Evolutionary conservation across 35 echinoderm and acorn worm genomes (phyloP).

Genomic region (Acanthaster planci): DNA sequence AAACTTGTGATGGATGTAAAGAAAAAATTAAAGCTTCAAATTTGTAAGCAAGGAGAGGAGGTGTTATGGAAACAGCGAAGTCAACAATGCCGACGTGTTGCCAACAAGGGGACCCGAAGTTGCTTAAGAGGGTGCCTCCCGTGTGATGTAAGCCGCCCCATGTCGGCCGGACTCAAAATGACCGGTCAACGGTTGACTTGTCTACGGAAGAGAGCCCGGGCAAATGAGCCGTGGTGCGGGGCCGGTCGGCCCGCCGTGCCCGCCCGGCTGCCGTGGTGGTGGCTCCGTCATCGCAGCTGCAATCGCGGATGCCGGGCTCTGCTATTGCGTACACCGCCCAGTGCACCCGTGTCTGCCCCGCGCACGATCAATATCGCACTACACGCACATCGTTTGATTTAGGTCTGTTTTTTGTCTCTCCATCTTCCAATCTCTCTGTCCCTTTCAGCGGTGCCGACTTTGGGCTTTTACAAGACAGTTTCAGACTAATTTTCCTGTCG

Average conservation of each 20-base stretch:
- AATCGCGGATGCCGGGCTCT: not conserved
- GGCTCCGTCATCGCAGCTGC: constrained; percentile 5
- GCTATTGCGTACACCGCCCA: not conserved
- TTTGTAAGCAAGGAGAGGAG: not conserved
- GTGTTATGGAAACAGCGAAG: not conserved
- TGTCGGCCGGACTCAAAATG: constrained; percentile 4
- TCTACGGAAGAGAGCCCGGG: not conserved
- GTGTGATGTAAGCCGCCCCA: constrained; percentile 18
- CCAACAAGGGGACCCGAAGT: constrained; percentile 16
- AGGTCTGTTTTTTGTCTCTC: too few relatives aligned
- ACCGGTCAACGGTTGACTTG: constrained; percentile 30
- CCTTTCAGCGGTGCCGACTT: not conserved
- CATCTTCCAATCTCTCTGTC: not conserved
- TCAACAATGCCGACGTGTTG: constrained; percentile 16
- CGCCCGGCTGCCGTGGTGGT: not conserved
- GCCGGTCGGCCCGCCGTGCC: not conserved
- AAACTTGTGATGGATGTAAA: not conserved
- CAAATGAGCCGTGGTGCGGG: constrained; percentile 11
- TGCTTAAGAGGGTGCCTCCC: not conserved
- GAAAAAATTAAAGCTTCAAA: too few relatives aligned
- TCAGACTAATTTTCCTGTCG: constrained; percentile 27
- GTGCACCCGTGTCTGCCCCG: not conserved
- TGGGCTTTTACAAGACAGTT: constrained; percentile 31
- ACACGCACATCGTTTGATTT: constrained; percentile 19
- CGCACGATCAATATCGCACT: not conserved